These are phyloP conservation scores for Amblyraja radiata DNA, from an alignment of 2,797 vertebrate genomes.

Conservation along the genomic window DNA sequence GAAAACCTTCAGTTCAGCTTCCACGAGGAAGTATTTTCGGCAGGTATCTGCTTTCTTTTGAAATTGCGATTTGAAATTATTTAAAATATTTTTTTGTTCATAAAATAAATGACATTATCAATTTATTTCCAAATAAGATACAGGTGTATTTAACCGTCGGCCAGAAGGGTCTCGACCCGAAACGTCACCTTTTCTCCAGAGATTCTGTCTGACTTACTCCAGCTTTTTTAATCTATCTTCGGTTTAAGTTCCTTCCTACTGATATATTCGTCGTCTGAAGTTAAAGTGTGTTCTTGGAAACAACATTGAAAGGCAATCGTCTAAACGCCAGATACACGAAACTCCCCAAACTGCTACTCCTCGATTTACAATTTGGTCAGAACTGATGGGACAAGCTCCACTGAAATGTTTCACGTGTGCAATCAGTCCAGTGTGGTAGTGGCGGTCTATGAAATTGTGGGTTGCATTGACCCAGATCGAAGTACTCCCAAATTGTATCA, in stretches of 20 bases:
- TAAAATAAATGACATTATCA: not conserved
- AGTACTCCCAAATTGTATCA: not conserved
- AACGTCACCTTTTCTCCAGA: no score
- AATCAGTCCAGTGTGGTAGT: not conserved
- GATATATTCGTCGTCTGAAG: not conserved
- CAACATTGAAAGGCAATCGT: not conserved
- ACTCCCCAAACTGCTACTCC: not conserved
- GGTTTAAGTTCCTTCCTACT: no score
- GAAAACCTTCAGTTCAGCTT: not conserved
- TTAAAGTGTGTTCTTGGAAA: not conserved
- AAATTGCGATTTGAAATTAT: not conserved
- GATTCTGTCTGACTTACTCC: no score
- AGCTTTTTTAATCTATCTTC: no score
- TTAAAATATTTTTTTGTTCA: not conserved
- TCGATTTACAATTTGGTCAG: not conserved
- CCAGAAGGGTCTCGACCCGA: no score
- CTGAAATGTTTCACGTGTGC: not conserved
- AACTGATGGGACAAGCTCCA: not conserved
- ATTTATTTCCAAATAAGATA: not conserved
- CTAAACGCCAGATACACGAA: no score
- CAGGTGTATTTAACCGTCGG: not conserved
- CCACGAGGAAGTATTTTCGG: not conserved
- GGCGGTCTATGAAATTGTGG: not conserved
- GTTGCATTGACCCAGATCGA: slow-evolving; percentile 13
- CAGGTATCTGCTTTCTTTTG: not conserved